Percentiles rank a stretch among this genome's conserved stretches.
These are phyloP conservation scores for Epinephelus coioides DNA, from an alignment of 2,797 vertebrate species.

Conservation along the genomic window DNA sequence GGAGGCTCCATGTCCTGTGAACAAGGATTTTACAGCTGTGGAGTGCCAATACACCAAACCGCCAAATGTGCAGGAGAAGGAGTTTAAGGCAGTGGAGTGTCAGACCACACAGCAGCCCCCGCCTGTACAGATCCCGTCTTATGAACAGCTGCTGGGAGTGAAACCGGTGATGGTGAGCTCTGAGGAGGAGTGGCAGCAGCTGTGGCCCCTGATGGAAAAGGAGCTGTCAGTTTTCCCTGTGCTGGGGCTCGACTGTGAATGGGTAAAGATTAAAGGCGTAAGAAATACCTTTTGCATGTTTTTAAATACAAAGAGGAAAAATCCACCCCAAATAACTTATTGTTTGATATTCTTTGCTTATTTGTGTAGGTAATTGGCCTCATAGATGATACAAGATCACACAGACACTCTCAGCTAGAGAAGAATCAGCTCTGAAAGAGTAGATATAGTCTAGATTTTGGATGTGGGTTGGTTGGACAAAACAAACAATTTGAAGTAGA, in stretches of 20 bases:
- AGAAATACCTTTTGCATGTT: conserved; percentile 68
- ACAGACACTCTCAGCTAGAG: no score
- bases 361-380: background rate
- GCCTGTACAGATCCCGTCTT: conserved; percentile 66
- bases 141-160: conserved; percentile 85
- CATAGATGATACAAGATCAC: background rate
- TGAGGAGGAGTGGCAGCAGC: conserved; percentile 88
- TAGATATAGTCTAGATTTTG: no score
- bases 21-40: conserved; percentile 6
- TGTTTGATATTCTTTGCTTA: background rate
- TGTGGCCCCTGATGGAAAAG: conserved; percentile 88
- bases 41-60: conserved; percentile 1
- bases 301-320: conserved; percentile 26
- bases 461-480: no score
- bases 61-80: conserved; percentile 5
- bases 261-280: conserved; percentile 90
- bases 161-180: conserved; percentile 88
- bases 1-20: conserved; percentile 26
- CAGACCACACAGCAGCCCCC: conserved; percentile 34
- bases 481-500: no score
- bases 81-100: conserved; percentile 43
- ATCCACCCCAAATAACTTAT: conserved; percentile 28
- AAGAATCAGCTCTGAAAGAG: no score
- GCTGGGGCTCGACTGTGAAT: conserved; percentile 98
- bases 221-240: conserved; percentile 90